A percentile compares a stretch with the other conserved stretches of the same genome.
These are phyloP conservation scores for Drosophila insularis DNA, from an alignment of 1,140 invertebrate species.

Conservation along the genomic window DNA sequence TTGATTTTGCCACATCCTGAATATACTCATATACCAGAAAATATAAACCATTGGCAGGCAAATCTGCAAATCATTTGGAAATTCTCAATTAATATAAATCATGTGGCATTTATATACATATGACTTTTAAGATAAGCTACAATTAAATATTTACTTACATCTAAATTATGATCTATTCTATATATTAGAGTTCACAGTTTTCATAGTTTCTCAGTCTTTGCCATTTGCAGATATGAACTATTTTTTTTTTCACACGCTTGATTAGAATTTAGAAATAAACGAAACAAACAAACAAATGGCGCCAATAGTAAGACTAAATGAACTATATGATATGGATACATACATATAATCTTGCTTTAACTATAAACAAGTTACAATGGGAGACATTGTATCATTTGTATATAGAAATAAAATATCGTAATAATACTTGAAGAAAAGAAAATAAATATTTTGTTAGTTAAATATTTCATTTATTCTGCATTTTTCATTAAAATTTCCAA, in stretches of 20 bases:
- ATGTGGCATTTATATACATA: not conserved
- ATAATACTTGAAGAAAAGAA: too few species aligned
- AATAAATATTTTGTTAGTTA: too few species aligned
- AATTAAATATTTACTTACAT: constrained; percentile 33
- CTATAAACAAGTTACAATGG: constrained; percentile 39
- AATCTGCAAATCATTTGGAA: constrained; percentile 36
- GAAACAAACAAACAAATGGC: not conserved
- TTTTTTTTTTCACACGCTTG: not conserved
- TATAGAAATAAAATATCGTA: too few species aligned
- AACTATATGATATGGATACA: constrained; percentile 18
- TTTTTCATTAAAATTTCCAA: too few species aligned
- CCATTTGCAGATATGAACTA: not conserved
- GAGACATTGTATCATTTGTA: not conserved
- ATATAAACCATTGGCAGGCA: constrained; percentile 93
- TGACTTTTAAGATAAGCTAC: not conserved
- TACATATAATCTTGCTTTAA: not conserved
- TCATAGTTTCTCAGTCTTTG: not conserved
- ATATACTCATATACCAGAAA: constrained; percentile 98
- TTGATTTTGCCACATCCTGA: constrained; percentile 85
- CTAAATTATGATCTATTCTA: constrained; percentile 3
- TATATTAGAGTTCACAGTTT: not conserved
- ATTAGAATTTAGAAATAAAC: constrained; percentile 1
- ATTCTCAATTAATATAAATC: not conserved
- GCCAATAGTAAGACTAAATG: constrained; percentile 24
- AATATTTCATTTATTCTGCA: too few species aligned